Evolutionary conservation across 64 coral and sea anemone species (phyloP).

Genomic region (Platygyra sinensis): DNA sequence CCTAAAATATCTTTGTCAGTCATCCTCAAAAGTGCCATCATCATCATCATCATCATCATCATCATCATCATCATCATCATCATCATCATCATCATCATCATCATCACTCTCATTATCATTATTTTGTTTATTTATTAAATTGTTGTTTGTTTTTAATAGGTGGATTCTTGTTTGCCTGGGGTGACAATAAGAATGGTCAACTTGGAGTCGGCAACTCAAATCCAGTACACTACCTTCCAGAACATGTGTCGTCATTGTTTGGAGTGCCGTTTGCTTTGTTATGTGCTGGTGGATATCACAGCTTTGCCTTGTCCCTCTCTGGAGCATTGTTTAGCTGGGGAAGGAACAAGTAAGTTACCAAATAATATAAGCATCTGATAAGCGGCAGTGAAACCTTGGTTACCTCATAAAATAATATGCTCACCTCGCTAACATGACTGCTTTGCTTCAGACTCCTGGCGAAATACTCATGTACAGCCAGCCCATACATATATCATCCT

Average conservation of each 20-base stretch:
- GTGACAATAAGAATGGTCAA: constrained; percentile 89
- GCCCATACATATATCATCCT: no score
- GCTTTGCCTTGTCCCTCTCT: constrained; percentile 87
- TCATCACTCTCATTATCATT: no score
- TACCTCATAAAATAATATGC: no score
- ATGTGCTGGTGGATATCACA: constrained; percentile 86
- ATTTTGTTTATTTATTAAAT: not conserved
- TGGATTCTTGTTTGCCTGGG: constrained; percentile 91
- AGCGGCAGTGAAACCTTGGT: no score
- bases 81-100: no score
- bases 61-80: no score
- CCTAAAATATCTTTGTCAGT: no score
- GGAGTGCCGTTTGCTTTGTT: constrained; percentile 86
- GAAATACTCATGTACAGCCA: no score
- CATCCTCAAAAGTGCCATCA: no score
- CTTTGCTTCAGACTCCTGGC: no score
- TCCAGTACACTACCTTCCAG: constrained; percentile 18
- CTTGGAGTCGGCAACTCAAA: constrained; percentile 66
- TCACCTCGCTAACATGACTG: not conserved
- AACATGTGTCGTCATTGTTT: constrained; percentile 56
- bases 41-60: no score
- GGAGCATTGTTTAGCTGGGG: constrained; percentile 97
- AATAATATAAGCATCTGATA: no score
- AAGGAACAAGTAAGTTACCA: constrained; percentile 79
- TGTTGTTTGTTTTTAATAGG: constrained; percentile 35